Percentiles rank a stretch among this genome's conserved stretches.
Conservation (phyloP, 2,113 vertebrate genomes). For the Taxidea taxus region DNA sequence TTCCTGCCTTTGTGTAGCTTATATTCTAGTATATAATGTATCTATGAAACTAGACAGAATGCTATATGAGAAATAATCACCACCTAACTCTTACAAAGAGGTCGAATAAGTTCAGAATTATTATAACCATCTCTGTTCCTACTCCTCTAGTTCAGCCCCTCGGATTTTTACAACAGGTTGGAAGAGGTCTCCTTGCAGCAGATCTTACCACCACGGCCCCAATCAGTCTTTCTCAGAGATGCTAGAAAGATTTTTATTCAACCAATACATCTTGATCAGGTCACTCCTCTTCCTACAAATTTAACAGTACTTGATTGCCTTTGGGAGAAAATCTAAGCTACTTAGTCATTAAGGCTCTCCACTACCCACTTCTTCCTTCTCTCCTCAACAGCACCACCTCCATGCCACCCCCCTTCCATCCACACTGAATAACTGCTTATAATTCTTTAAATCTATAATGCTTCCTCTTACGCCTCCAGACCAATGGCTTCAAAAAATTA, state of each 20-base stretch:
- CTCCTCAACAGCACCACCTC: neutral
- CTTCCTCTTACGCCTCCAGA: neutral
- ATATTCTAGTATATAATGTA: neutral
- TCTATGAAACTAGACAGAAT: neutral
- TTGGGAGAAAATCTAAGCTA: neutral
- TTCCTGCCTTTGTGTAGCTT: neutral
- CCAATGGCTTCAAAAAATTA: neutral
- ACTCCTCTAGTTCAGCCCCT: neutral
- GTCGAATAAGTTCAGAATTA: neutral
- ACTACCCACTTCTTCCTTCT: neutral
- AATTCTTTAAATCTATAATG: neutral
- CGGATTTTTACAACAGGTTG: neutral
- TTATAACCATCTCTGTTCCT: neutral
- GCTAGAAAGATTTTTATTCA: neutral
- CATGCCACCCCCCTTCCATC: too few relatives aligned
- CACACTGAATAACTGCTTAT: neutral
- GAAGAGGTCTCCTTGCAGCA: neutral
- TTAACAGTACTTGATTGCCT: neutral
- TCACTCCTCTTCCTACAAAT: neutral
- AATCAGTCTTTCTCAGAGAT: neutral
- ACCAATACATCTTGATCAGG: neutral
- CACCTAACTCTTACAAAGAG: neutral
- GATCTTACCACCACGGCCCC: neutral
- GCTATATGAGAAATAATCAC: neutral
- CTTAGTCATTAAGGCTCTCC: neutral